Evolutionary conservation across 2,888 invertebrate species (phyloP).

Genomic region (Myathropa florea): DNA sequence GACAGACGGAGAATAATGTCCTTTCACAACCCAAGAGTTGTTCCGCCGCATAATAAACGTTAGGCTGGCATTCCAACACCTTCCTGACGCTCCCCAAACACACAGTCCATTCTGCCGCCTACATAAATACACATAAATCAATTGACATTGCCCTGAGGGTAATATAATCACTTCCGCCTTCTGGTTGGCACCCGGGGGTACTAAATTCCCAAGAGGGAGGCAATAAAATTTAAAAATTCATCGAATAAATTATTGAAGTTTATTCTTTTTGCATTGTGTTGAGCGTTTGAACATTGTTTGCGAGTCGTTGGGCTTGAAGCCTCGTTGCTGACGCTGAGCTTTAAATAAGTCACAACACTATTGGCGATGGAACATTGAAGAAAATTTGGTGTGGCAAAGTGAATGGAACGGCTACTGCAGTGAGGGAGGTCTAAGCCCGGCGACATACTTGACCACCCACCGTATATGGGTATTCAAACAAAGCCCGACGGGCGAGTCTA

Average conservation of each 20-base stretch:
- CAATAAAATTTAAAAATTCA: conserved; percentile 69
- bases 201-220: conserved; percentile 53
- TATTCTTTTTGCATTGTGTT: conserved; percentile 37
- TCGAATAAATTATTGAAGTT: conserved; percentile 67
- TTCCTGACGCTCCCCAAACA: neutral
- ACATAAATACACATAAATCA: conserved; percentile 60
- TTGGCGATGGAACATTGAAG: no score
- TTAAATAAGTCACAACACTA: no score
- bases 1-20: conserved; percentile 65
- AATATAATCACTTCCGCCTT: conserved; percentile 68
- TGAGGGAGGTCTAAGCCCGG: no score
- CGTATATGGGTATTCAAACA: no score
- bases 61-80: conserved; percentile 39
- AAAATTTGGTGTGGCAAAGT: no score
- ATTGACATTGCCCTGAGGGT: conserved; percentile 61
- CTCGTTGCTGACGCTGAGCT: no score
- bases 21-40: conserved; percentile 24
- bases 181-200: conserved; percentile 36
- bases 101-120: conserved; percentile 5
- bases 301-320: neutral
- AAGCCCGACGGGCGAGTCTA: no score
- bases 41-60: conserved; percentile 50
- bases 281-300: neutral
- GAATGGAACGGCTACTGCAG: no score
- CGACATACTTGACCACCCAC: no score